phyloP scores from a whole-genome alignment of 2,888 invertebrate species.

The Limulus polyphemus region DNA sequence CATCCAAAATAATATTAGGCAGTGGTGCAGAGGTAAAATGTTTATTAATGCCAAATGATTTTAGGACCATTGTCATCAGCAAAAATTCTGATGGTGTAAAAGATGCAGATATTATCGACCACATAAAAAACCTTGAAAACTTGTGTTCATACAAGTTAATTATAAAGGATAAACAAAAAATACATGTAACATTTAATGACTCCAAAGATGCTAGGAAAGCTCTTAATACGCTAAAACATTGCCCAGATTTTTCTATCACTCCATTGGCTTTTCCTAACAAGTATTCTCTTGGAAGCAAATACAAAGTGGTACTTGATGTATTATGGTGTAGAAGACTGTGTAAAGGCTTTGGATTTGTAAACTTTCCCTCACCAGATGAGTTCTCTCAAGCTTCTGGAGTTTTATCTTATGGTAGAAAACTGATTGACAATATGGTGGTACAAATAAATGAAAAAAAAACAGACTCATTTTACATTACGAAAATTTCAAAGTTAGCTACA shows the following conservation, averaged over 20 bases:
- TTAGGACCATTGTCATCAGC: not conserved
- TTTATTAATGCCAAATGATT: constrained; percentile 15
- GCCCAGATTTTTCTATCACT: constrained; percentile 5
- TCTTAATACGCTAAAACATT: constrained; percentile 7
- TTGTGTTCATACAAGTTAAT: no score
- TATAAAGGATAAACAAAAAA: constrained; percentile 5
- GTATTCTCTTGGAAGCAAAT: not conserved
- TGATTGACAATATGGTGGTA: no score
- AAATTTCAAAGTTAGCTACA: no score
- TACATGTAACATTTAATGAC: constrained; percentile 11
- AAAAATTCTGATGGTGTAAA: no score
- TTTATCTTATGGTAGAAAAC: no score
- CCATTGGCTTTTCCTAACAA: not conserved
- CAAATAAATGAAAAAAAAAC: no score
- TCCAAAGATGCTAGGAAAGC: constrained; percentile 6
- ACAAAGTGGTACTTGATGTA: not conserved
- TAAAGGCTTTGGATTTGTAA: constrained; percentile 12
- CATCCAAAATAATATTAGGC: constrained; percentile 8
- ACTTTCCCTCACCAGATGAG: not conserved
- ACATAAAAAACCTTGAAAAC: no score
- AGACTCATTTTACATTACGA: no score
- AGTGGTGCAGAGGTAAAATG: constrained; percentile 11
- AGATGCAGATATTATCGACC: no score
- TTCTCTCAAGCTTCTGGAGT: not conserved
- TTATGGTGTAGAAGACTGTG: constrained; percentile 11